Evolutionary conservation across 2,797 vertebrate species (phyloP).

Genomic region (Channa striata): DNA sequence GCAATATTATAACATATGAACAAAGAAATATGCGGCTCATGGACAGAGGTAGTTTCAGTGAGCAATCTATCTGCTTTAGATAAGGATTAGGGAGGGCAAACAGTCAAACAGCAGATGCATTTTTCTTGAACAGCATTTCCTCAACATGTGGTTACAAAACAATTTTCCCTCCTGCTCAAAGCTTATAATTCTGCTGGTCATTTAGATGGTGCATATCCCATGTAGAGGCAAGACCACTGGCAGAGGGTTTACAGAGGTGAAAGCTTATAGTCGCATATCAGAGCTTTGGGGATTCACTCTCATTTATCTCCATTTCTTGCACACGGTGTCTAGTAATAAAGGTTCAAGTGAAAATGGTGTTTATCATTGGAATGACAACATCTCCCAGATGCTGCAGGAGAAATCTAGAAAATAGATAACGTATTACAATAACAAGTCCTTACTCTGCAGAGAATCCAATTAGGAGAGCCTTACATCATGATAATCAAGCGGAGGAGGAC

Average conservation of each 20-base stretch:
- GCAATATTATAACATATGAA: conserved; percentile 58
- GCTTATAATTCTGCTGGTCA: conserved; percentile 78
- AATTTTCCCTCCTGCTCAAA: conserved; percentile 69
- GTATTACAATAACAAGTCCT: conserved; percentile 78
- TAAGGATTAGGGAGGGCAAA: conserved; percentile 74
- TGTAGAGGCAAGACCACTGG: conserved; percentile 69
- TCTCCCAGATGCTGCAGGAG: conserved; percentile 80
- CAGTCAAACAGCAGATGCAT: conserved; percentile 63
- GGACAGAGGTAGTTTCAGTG: conserved; percentile 51
- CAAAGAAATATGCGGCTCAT: conserved; percentile 52
- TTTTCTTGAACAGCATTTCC: conserved; percentile 61
- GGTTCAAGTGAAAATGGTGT: conserved; percentile 83
- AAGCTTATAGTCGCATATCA: conserved; percentile 79
- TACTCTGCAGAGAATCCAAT: conserved; percentile 79
- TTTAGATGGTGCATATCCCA: conserved; percentile 76
- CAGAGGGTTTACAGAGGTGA: conserved; percentile 75
- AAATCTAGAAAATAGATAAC: conserved; percentile 81
- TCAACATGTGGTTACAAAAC: conserved; percentile 67
- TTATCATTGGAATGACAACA: conserved; percentile 86
- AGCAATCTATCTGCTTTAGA: conserved; percentile 66
- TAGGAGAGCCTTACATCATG: conserved; percentile 79
- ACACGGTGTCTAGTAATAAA: conserved; percentile 80
- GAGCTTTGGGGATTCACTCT: conserved; percentile 73
- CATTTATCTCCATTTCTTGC: conserved; percentile 87
- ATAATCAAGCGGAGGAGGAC: conserved; percentile 78